These are phyloP conservation scores for Thysanoteuthis rhombus DNA, from an alignment of 2,888 invertebrate species.

Conservation along the genomic window DNA sequence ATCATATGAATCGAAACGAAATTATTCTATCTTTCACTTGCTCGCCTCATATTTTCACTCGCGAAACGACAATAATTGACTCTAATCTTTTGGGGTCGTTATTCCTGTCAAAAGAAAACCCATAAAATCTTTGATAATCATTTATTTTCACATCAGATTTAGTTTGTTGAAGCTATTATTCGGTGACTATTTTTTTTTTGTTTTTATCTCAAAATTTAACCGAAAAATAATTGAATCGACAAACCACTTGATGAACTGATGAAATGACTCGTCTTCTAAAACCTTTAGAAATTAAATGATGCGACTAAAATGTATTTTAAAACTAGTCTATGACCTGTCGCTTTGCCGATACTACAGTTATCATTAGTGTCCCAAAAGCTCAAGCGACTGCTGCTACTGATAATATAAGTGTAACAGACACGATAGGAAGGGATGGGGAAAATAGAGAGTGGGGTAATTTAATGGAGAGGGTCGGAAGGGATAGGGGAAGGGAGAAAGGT, in stretches of 20 bases:
- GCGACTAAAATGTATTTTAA: neutral
- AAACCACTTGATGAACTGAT: neutral
- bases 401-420: too few species aligned
- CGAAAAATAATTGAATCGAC: neutral
- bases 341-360: too few species aligned
- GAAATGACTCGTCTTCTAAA: neutral
- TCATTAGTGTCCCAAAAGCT: too few species aligned
- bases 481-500: too few species aligned
- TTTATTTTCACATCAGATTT: neutral
- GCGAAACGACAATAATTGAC: neutral
- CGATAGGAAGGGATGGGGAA: too few species aligned
- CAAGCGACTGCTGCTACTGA: too few species aligned
- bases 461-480: too few species aligned
- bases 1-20: neutral
- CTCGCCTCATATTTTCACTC: neutral
- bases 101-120: neutral
- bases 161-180: too few species aligned
- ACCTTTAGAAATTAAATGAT: neutral
- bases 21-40: neutral
- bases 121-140: neutral
- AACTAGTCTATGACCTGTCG: too few species aligned
- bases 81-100: neutral
- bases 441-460: too few species aligned
- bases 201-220: neutral
- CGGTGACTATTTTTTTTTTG: neutral